Conservation (phyloP, 2,113 vertebrate genomes). For the Pseudorectes ferrugineus region DNA sequence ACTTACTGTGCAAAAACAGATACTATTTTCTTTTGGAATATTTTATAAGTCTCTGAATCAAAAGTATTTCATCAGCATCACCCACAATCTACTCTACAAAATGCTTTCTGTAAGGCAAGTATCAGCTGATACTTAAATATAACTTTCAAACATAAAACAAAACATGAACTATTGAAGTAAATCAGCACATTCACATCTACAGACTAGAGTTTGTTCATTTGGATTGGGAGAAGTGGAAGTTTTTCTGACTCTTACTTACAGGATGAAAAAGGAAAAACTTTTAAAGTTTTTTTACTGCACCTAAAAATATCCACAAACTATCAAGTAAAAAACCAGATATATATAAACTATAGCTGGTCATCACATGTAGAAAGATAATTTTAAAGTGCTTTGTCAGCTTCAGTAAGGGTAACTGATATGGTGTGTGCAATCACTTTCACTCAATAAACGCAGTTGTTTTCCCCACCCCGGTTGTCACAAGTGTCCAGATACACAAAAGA, state of each 20-base stretch:
- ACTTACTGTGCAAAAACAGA: background rate
- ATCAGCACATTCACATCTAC: background rate
- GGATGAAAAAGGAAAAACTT: background rate
- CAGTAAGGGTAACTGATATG: background rate
- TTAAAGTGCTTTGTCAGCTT: background rate
- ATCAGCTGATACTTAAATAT: background rate
- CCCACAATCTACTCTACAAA: background rate
- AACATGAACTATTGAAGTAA: background rate
- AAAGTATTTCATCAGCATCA: background rate
- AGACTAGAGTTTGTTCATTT: background rate
- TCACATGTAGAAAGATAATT: background rate
- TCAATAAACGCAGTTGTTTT: background rate
- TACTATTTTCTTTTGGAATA: background rate
- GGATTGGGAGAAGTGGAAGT: background rate
- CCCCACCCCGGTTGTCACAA: accelerated
- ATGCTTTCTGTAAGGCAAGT: background rate
- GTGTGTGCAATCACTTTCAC: background rate
- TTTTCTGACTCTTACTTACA: background rate
- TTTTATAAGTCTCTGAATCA: background rate
- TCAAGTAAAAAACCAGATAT: background rate
- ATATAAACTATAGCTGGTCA: background rate
- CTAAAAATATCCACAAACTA: background rate
- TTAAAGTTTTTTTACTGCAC: background rate
- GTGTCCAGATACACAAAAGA: background rate
- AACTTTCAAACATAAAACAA: background rate